These are phyloP conservation scores for Lerema accius DNA, from an alignment of 1,140 invertebrate species.

Conservation along the genomic window DNA sequence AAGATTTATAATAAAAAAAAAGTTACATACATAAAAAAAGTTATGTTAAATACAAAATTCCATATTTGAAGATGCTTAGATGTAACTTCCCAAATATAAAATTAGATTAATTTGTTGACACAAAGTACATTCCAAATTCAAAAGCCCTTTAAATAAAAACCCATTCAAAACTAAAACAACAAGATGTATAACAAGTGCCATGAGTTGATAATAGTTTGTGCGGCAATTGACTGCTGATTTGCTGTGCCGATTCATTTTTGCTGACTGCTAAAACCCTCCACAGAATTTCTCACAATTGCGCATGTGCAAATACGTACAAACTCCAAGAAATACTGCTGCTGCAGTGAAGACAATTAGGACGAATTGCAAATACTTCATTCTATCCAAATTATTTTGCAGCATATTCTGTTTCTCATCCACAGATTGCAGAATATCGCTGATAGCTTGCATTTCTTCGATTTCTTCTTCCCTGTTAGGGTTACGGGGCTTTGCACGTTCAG, in stretches of 20 bases:
- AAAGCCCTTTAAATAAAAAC: not conserved
- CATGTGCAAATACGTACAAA: not conserved
- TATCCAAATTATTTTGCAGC: not conserved
- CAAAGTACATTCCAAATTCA: not conserved
- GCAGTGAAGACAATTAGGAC: not conserved
- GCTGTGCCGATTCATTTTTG: no score
- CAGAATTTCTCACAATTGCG: not conserved
- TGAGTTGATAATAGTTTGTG: conserved; percentile 13
- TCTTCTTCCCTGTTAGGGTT: conserved; percentile 42
- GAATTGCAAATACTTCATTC: not conserved
- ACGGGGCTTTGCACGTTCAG: conserved; percentile 21
- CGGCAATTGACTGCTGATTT: no score
- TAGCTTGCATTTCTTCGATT: conserved; percentile 54
- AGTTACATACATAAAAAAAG: no score
- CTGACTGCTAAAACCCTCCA: conserved; percentile 6
- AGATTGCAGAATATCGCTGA: conserved; percentile 56
- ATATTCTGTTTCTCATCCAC: conserved; percentile 55
- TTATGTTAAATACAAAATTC: no score
- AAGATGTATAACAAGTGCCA: conserved; percentile 22
- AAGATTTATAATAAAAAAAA: no score
- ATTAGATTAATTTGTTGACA: no score
- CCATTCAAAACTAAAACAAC: not conserved
- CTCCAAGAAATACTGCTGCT: not conserved
- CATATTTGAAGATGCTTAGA: no score
- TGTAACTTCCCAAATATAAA: no score